Conservation (phyloP, 1,140 invertebrate species). For the Arctopsyche grandis region DNA sequence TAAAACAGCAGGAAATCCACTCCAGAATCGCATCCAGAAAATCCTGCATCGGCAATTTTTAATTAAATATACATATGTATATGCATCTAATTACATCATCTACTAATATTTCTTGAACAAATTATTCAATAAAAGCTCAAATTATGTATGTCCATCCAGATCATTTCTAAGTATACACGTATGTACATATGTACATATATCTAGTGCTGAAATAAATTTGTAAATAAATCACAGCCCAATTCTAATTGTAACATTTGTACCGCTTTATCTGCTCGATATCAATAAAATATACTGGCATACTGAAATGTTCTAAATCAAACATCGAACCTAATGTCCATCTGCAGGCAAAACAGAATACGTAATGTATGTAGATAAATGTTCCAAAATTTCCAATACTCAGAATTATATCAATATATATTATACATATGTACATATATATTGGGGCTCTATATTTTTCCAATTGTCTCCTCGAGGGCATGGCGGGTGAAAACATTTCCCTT, state of each 20-base stretch:
- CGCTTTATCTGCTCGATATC: conserved; percentile 8
- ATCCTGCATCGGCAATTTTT: no score
- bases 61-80: no score
- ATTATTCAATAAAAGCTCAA: no score
- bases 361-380: conserved; percentile 39
- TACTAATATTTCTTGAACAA: no score
- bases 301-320: conserved; percentile 33
- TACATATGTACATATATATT: not conserved
- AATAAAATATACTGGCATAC: not conserved
- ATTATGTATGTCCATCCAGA: no score
- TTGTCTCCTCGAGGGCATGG: not conserved
- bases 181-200: no score
- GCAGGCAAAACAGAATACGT: conserved; percentile 33
- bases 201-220: no score
- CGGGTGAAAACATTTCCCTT: not conserved
- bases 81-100: no score
- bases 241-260: not conserved
- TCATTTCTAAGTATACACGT: no score
- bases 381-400: not conserved
- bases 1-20: no score
- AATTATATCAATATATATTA: not conserved
- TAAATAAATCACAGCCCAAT: not conserved
- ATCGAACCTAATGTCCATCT: conserved; percentile 21
- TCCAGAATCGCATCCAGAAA: no score
- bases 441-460: not conserved